Percentiles rank a stretch among this genome's conserved stretches.
Evolutionary conservation across 1,140 invertebrate genomes (phyloP).

Genomic region (Bombus haemorrhoidalis): DNA sequence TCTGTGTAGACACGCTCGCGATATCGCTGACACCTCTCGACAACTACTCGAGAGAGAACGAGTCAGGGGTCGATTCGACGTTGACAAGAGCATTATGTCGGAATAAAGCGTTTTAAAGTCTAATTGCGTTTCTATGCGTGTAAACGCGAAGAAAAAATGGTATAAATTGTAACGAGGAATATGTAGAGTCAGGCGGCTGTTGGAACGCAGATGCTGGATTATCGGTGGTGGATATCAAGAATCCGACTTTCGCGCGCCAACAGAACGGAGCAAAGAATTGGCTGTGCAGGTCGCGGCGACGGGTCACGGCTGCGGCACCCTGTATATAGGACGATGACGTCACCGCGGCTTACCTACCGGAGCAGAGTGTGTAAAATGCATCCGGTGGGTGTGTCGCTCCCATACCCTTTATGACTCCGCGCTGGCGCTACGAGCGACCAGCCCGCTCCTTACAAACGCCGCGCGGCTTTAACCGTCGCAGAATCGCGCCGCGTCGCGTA

Average conservation of each 20-base stretch:
- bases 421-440: slow-evolving; percentile 75
- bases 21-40: slow-evolving; percentile 16
- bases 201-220: slow-evolving; percentile 31
- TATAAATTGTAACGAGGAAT: slow-evolving; percentile 1
- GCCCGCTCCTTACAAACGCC: slow-evolving; percentile 54
- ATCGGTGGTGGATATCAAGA: slow-evolving; percentile 56
- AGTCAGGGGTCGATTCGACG: background rate
- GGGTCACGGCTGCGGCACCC: slow-evolving; percentile 61
- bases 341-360: slow-evolving; percentile 61
- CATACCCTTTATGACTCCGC: slow-evolving; percentile 74
- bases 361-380: slow-evolving; percentile 70
- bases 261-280: slow-evolving; percentile 33
- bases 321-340: slow-evolving; percentile 70
- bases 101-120: background rate
- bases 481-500: slow-evolving; percentile 36
- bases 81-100: background rate
- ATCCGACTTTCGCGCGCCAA: slow-evolving; percentile 50
- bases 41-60: background rate
- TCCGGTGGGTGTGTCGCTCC: slow-evolving; percentile 75
- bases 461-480: slow-evolving; percentile 67
- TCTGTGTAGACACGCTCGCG: background rate
- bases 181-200: slow-evolving; percentile 16
- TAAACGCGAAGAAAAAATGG: background rate
- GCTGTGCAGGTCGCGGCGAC: slow-evolving; percentile 57
- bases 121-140: background rate